phyloP scores from a whole-genome alignment of 2,797 vertebrate species.

The Borostomias antarcticus region DNA sequence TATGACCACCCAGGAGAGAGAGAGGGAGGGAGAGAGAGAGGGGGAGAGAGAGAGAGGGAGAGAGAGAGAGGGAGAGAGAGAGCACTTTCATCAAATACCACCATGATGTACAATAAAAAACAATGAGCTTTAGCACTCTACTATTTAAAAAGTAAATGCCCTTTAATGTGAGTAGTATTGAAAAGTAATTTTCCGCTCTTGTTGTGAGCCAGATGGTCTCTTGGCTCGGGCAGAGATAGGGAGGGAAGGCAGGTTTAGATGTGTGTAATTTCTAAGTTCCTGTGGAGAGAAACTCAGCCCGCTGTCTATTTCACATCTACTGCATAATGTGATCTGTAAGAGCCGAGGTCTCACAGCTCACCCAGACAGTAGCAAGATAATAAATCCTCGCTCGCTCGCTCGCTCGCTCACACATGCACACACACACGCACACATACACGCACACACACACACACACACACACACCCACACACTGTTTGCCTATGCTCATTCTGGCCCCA shows the following conservation, averaged over 20 bases:
- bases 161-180: neutral
- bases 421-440: conserved; percentile 12
- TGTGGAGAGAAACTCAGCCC: conserved; percentile 31
- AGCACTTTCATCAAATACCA: neutral
- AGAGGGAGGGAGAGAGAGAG: neutral
- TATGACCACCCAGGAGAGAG: conserved; percentile 2
- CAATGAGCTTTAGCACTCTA: no score
- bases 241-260: neutral
- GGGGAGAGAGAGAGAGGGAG: neutral
- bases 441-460: conserved; percentile 8
- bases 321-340: conserved; percentile 28
- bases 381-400: neutral
- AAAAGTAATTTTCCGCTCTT: neutral
- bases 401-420: conserved; percentile 9
- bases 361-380: neutral
- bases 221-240: neutral
- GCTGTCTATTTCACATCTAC: conserved; percentile 24
- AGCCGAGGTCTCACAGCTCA: conserved; percentile 7
- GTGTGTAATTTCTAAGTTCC: conserved; percentile 31
- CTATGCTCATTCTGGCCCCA: no score
- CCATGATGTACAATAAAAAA: neutral
- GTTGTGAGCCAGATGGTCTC: neutral
- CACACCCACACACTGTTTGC: conserved; percentile 9
- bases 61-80: neutral
- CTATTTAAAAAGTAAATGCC: neutral